Conservation (phyloP, 2,113 vertebrate genomes). For the Calyptommatus sinebrachiatus region DNA sequence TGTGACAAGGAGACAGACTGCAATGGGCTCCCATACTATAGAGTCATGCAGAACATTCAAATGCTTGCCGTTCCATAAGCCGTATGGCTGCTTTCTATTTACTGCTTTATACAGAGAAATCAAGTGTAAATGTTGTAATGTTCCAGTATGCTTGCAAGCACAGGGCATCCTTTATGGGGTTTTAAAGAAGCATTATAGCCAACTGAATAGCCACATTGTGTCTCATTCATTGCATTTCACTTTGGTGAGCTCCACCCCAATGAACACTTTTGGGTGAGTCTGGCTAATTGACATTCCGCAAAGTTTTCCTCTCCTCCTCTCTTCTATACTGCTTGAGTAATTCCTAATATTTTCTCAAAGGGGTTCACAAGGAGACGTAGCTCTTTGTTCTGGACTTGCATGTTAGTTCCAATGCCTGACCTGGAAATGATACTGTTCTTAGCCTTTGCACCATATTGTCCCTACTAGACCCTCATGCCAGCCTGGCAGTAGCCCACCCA, state of each 20-base stretch:
- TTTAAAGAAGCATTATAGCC: neutral
- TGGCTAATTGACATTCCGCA: constrained; percentile 22
- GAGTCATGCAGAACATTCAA: neutral
- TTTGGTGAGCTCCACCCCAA: constrained; percentile 15
- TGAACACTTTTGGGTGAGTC: neutral
- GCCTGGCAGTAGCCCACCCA: neutral
- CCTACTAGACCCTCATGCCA: neutral
- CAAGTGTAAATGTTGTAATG: neutral
- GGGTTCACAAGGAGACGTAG: constrained; percentile 1
- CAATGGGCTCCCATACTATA: neutral
- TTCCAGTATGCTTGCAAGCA: neutral
- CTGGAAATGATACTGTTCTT: constrained; percentile 11
- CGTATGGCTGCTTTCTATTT: neutral
- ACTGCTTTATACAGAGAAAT: neutral
- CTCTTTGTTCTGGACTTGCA: constrained; percentile 6
- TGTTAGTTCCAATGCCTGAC: neutral
- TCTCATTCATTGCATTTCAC: neutral
- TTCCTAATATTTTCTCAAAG: constrained; percentile 16
- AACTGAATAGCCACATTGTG: neutral
- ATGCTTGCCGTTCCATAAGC: neutral
- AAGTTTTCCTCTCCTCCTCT: constrained; percentile 1
- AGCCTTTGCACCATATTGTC: neutral
- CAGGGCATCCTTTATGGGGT: neutral
- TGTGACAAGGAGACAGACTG: neutral
- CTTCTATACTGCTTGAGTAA: neutral